Conservation (phyloP, 2,797 vertebrate species). For the Lepidocolaptes lacrymiger region DNA sequence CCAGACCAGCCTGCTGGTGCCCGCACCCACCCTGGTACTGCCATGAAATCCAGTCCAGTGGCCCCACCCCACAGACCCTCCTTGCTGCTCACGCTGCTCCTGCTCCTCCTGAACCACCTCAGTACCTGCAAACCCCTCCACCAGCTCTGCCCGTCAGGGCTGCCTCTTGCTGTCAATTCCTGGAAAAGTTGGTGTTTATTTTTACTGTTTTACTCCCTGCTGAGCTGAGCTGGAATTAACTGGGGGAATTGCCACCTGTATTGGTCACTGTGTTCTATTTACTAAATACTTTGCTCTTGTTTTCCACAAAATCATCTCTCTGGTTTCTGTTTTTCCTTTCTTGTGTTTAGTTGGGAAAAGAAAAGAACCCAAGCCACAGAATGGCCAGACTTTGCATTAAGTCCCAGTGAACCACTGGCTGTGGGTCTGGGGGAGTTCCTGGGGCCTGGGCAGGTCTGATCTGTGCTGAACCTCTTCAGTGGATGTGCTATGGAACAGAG, state of each 20-base stretch:
- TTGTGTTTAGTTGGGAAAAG: background rate
- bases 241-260: background rate
- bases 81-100: accelerated
- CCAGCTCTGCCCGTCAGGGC: background rate
- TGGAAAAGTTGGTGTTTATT: background rate
- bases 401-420: accelerated
- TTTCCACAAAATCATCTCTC: background rate
- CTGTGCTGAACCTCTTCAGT: accelerated
- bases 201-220: background rate
- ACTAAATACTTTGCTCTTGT: background rate
- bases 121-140: background rate
- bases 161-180: background rate
- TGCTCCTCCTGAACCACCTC: accelerated
- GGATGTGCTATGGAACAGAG: background rate
- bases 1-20: background rate
- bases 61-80: background rate
- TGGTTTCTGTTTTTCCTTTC: background rate
- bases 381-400: background rate
- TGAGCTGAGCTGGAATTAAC: background rate
- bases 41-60: background rate
- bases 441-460: background rate
- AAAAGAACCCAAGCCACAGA: background rate
- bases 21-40: accelerated
- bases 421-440: accelerated
- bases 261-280: accelerated